Evolutionary conservation across 2,888 invertebrate species (phyloP).

Genomic region (Ypsolopha sequella): DNA sequence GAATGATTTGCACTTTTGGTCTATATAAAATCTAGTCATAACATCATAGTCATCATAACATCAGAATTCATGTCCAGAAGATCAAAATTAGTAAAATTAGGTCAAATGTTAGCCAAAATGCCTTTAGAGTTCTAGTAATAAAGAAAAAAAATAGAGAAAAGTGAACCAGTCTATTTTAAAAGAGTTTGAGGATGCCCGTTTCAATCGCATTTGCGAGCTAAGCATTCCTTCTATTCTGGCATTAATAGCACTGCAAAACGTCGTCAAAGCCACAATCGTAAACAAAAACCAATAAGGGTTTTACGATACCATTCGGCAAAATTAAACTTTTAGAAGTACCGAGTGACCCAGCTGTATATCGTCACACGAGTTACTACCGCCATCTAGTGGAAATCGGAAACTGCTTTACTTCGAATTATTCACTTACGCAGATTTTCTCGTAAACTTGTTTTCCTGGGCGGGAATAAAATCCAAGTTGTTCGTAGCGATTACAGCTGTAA

Average conservation of each 20-base stretch:
- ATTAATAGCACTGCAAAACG: conserved; percentile 34
- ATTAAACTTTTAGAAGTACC: conserved; percentile 58
- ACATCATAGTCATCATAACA: too few relatives aligned
- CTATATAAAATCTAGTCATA: too few relatives aligned
- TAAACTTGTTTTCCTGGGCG: too few relatives aligned
- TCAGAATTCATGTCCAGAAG: too few relatives aligned
- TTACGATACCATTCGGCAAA: conserved; percentile 60
- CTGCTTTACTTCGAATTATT: neutral
- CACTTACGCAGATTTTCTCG: too few relatives aligned
- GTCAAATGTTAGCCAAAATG: too few relatives aligned
- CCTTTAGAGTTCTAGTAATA: too few relatives aligned
- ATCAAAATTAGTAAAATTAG: too few relatives aligned
- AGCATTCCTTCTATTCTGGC: conserved; percentile 15
- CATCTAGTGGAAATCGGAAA: conserved; percentile 16
- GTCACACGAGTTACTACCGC: conserved; percentile 18
- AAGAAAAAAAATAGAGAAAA: too few relatives aligned
- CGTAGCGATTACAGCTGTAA: too few relatives aligned
- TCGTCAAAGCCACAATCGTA: conserved; percentile 44
- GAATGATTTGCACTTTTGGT: too few relatives aligned
- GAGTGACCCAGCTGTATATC: conserved; percentile 34
- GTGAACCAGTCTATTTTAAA: neutral
- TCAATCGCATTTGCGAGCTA: neutral
- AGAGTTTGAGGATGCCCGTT: neutral
- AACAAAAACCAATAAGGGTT: conserved; percentile 54
- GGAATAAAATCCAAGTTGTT: too few relatives aligned